Evolutionary conservation across 2,888 invertebrate genomes (phyloP).

Genomic region (Caenorhabditis sp.): DNA sequence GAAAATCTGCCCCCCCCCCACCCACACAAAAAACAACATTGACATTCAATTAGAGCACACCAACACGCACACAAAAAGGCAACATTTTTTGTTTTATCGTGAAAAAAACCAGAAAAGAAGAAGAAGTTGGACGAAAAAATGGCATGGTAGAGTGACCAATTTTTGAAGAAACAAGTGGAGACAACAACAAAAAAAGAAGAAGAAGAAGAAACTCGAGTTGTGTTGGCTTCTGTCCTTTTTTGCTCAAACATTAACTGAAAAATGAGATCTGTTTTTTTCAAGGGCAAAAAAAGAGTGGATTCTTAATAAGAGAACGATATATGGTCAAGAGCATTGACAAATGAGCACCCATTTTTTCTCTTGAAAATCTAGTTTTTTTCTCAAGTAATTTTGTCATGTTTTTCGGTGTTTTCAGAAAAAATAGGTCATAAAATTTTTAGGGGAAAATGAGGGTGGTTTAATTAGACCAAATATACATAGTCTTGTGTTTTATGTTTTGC

Average conservation of each 20-base stretch:
- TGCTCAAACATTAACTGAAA: neutral
- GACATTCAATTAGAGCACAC: neutral
- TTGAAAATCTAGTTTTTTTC: too few species aligned
- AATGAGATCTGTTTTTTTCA: neutral
- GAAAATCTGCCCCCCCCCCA: neutral
- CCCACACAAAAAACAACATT: neutral
- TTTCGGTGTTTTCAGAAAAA: too few species aligned
- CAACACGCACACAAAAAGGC: neutral
- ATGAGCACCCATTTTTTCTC: too few species aligned
- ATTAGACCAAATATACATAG: too few species aligned
- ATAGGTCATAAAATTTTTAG: too few species aligned
- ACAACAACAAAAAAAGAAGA: neutral
- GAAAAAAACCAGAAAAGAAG: neutral
- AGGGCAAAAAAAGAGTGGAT: too few species aligned
- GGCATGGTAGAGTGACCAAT: neutral
- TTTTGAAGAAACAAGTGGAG: neutral
- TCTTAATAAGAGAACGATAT: too few species aligned
- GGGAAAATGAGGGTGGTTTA: too few species aligned
- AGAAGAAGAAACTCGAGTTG: slow-evolving; percentile 1
- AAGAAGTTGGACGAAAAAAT: too few species aligned
- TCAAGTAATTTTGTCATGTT: too few species aligned
- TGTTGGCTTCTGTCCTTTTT: neutral
- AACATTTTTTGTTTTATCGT: neutral
- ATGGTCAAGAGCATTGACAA: too few species aligned
- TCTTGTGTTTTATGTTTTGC: too few species aligned